These are phyloP conservation scores for Drosophila tani DNA, from an alignment of 1,140 invertebrate genomes.

Conservation along the genomic window DNA sequence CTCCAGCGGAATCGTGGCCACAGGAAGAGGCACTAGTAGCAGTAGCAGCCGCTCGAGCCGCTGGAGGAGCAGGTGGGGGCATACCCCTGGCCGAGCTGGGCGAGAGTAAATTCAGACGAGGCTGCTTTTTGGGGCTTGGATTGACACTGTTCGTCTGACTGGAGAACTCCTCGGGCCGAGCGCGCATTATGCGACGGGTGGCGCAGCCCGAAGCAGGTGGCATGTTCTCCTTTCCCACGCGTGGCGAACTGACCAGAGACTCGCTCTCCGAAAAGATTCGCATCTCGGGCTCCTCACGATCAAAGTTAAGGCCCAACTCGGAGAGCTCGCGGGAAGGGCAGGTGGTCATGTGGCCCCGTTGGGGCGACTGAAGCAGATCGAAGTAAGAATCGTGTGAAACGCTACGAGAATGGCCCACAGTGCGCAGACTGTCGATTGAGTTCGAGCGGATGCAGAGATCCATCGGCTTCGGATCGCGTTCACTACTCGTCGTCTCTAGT, in stretches of 20 bases:
- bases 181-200: slow-evolving; percentile 84
- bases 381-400: slow-evolving; percentile 97
- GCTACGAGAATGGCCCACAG: slow-evolving; percentile 86
- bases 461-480: slow-evolving; percentile 77
- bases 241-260: slow-evolving; percentile 87
- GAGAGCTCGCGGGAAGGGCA: slow-evolving; percentile 89
- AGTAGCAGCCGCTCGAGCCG: slow-evolving; percentile 18
- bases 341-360: slow-evolving; percentile 81
- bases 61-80: slow-evolving; percentile 31
- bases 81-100: slow-evolving; percentile 66
- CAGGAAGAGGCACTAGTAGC: slow-evolving; percentile 21
- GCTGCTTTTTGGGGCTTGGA: slow-evolving; percentile 87
- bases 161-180: slow-evolving; percentile 85
- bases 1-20: slow-evolving; percentile 77
- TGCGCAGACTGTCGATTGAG: slow-evolving; percentile 83
- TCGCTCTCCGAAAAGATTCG: slow-evolving; percentile 95
- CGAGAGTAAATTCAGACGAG: slow-evolving; percentile 85
- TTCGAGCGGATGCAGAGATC: slow-evolving; percentile 81
- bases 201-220: slow-evolving; percentile 68
- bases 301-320: slow-evolving; percentile 92
- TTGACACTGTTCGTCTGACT: slow-evolving; percentile 86
- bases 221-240: slow-evolving; percentile 85
- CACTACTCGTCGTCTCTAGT: slow-evolving; percentile 69
- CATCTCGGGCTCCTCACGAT: slow-evolving; percentile 93
- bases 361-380: slow-evolving; percentile 88